phyloP scores from a whole-genome alignment of 2,113 vertebrate species.

The Sakesphorus luctuosus region DNA sequence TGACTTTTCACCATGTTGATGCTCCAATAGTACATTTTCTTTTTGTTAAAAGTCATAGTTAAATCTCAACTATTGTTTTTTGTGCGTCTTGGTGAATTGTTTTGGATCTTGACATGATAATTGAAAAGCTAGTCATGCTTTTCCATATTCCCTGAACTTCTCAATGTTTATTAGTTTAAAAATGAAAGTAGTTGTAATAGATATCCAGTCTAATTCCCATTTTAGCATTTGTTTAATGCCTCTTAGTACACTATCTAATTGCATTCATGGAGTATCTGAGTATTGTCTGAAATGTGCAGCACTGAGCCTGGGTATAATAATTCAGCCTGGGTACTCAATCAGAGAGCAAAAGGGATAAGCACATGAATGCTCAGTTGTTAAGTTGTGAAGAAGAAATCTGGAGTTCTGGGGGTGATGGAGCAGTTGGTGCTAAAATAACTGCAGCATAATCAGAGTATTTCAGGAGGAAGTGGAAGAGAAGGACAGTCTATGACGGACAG shows the following conservation, averaged over 20 bases:
- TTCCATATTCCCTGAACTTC: not conserved
- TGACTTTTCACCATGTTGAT: not conserved
- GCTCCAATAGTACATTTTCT: not conserved
- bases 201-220: not conserved
- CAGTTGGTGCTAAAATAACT: not conserved
- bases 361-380: not conserved
- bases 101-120: not conserved
- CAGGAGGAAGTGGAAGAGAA: not conserved
- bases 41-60: not conserved
- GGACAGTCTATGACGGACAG: not conserved
- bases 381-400: not conserved
- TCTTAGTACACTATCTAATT: not conserved
- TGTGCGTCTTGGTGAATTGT: not conserved
- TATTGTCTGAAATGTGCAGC: not conserved
- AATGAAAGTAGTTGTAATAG: not conserved
- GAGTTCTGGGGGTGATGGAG: not conserved
- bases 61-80: not conserved
- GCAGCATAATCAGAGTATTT: not conserved
- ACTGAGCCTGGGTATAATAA: not conserved
- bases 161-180: not conserved
- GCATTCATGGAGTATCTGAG: not conserved
- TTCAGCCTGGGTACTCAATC: not conserved
- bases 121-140: not conserved
- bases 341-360: not conserved
- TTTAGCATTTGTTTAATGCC: not conserved